phyloP scores from a whole-genome alignment of 2,113 vertebrate species.

The Pseudolaguvia tuberculata region DNA sequence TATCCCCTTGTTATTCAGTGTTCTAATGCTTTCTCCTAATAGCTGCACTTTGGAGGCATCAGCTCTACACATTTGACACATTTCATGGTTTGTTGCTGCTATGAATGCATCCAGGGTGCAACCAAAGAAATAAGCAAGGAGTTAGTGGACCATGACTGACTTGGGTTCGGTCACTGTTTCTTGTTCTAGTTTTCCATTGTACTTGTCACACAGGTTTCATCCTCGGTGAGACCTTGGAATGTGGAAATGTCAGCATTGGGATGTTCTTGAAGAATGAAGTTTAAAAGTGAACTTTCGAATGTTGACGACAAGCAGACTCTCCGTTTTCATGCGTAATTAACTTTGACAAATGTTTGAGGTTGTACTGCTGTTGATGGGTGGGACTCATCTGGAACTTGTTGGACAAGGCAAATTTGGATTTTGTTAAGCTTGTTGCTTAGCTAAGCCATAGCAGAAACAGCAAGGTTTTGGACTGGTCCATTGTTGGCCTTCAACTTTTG shows the following conservation, averaged over 20 bases:
- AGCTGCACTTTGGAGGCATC: too few relatives aligned
- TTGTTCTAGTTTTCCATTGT: neutral
- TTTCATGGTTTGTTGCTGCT: too few relatives aligned
- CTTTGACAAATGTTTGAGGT: neutral
- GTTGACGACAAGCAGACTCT: neutral
- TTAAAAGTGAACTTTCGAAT: neutral
- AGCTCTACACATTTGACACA: too few relatives aligned
- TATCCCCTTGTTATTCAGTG: too few relatives aligned
- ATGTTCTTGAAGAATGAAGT: neutral
- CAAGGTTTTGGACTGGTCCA: slow-evolving; percentile 10
- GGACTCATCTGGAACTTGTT: neutral
- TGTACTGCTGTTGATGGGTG: neutral
- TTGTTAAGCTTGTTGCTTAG: neutral
- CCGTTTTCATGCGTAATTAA: too few relatives aligned
- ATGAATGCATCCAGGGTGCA: too few relatives aligned
- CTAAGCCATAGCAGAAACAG: neutral
- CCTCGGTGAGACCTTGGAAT: neutral
- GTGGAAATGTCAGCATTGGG: neutral
- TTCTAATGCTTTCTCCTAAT: too few relatives aligned
- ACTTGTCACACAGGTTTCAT: neutral
- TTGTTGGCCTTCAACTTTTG: slow-evolving; percentile 20
- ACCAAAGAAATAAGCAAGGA: too few relatives aligned
- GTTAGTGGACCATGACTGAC: too few relatives aligned
- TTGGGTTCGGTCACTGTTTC: too few relatives aligned
- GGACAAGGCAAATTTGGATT: neutral